These are phyloP conservation scores for Paramacrobiotus metropolitanus DNA, from an alignment of 1,140 invertebrate species.

Conservation along the genomic window DNA sequence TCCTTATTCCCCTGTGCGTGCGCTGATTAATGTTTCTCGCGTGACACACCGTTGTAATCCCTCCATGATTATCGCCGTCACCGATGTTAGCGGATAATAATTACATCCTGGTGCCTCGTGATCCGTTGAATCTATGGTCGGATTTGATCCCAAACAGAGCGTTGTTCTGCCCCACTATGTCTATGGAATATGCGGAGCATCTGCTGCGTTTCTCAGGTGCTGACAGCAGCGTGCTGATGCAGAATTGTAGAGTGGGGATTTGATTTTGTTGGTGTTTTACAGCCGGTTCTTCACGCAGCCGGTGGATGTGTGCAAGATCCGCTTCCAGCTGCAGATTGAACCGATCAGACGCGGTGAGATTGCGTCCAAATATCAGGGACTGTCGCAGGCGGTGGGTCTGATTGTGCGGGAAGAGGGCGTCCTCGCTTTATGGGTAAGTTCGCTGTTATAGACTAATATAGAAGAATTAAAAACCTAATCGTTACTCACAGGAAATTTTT, in stretches of 20 bases:
- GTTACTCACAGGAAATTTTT: no score
- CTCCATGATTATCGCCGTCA: no score
- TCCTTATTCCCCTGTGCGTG: no score
- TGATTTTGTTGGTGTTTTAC: no score
- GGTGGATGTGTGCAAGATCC: slow-evolving; percentile 84
- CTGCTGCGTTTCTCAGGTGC: slow-evolving; percentile 48
- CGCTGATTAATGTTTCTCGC: no score
- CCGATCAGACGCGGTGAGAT: slow-evolving; percentile 35
- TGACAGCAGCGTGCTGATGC: no score
- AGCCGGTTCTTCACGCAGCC: slow-evolving; percentile 61
- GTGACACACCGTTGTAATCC: no score
- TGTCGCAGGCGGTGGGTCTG: slow-evolving; percentile 43
- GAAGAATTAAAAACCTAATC: no score
- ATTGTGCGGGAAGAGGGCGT: slow-evolving; percentile 67
- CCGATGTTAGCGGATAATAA: no score
- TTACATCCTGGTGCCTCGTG: no score
- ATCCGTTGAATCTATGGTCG: slow-evolving; percentile 3
- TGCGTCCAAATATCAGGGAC: slow-evolving; percentile 54
- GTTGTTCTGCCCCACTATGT: not conserved
- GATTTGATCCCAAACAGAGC: not conserved
- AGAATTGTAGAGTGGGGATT: no score
- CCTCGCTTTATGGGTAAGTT: slow-evolving; percentile 41
- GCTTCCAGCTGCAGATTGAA: slow-evolving; percentile 81
- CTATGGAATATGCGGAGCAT: slow-evolving; percentile 43
- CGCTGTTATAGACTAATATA: no score